Percentiles rank a stretch among this genome's conserved stretches.
Evolutionary conservation across 2,888 invertebrate species (phyloP).

Genomic region (Allygus modestus): DNA sequence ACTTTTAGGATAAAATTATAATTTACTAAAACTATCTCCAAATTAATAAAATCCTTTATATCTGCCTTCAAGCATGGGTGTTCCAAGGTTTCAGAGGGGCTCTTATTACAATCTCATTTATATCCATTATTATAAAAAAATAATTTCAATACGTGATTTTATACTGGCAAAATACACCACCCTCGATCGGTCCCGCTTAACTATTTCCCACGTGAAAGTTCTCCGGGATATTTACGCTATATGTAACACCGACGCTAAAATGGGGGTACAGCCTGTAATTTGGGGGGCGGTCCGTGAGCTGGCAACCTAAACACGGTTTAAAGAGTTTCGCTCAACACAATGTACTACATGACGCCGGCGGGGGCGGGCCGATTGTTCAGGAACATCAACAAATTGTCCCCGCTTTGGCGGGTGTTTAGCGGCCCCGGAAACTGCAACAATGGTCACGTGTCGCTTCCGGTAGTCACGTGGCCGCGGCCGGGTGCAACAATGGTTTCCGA

Average conservation of each 20-base stretch:
- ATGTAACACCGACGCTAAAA: background rate
- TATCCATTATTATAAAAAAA: background rate
- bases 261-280: slow-evolving; percentile 19
- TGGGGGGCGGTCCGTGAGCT: background rate
- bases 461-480: background rate
- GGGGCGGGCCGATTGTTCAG: slow-evolving; percentile 7
- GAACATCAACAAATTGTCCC: slow-evolving; percentile 49
- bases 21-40: too few species aligned
- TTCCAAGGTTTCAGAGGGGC: too few species aligned
- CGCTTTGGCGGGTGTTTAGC: slow-evolving; percentile 40
- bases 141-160: too few species aligned
- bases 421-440: slow-evolving; percentile 51
- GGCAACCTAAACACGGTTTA: slow-evolving; percentile 44
- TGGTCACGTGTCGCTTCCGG: slow-evolving; percentile 42
- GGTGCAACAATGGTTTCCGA: slow-evolving; percentile 41
- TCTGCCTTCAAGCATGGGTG: too few species aligned
- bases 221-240: slow-evolving; percentile 36
- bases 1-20: too few species aligned
- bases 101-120: too few species aligned
- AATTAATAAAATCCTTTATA: too few species aligned
- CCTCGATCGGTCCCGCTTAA: background rate
- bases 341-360: slow-evolving; percentile 8
- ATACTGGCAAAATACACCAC: too few species aligned
- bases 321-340: slow-evolving; percentile 27
- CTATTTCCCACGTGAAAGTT: background rate